Percentiles rank a stretch among this genome's conserved stretches.
Conservation (phyloP, 1,140 invertebrate genomes). For the Atta texana region DNA sequence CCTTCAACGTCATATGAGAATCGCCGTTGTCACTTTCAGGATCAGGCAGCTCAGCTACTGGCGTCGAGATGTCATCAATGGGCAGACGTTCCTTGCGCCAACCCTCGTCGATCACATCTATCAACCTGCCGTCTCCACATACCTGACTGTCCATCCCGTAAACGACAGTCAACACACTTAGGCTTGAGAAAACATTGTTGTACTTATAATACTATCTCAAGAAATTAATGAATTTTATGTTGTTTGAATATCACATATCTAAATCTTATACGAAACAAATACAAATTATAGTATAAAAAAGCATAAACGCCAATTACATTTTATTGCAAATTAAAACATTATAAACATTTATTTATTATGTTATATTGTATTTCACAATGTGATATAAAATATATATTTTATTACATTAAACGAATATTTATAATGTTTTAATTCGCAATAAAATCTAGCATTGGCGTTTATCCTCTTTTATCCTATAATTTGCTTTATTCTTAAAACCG, state of each 20-base stretch:
- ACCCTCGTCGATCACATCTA: slow-evolving; percentile 95
- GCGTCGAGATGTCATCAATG: slow-evolving; percentile 96
- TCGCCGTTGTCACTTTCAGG: slow-evolving; percentile 97
- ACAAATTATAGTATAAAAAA: neutral
- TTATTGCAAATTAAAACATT: too few relatives aligned
- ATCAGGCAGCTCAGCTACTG: slow-evolving; percentile 95
- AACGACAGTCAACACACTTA: slow-evolving; percentile 36
- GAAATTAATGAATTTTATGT: neutral
- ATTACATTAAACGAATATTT: too few relatives aligned
- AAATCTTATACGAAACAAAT: neutral
- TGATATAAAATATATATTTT: too few relatives aligned
- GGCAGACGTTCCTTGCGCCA: slow-evolving; percentile 96
- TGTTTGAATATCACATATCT: neutral
- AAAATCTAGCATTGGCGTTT: too few relatives aligned
- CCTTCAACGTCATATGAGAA: slow-evolving; percentile 94
- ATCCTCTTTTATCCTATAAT: too few relatives aligned
- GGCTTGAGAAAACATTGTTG: slow-evolving; percentile 30
- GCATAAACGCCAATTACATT: too few relatives aligned
- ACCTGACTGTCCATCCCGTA: slow-evolving; percentile 88
- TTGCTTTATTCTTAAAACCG: too few relatives aligned
- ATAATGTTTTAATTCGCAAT: too few relatives aligned
- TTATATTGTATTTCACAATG: too few relatives aligned
- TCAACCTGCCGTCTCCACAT: slow-evolving; percentile 90
- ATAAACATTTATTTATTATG: too few relatives aligned
- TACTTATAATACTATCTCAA: slow-evolving; percentile 17